Percentiles rank a stretch among this genome's conserved stretches.
Conservation (phyloP, 1,140 invertebrate species). For the Diorhabda elongata region DNA sequence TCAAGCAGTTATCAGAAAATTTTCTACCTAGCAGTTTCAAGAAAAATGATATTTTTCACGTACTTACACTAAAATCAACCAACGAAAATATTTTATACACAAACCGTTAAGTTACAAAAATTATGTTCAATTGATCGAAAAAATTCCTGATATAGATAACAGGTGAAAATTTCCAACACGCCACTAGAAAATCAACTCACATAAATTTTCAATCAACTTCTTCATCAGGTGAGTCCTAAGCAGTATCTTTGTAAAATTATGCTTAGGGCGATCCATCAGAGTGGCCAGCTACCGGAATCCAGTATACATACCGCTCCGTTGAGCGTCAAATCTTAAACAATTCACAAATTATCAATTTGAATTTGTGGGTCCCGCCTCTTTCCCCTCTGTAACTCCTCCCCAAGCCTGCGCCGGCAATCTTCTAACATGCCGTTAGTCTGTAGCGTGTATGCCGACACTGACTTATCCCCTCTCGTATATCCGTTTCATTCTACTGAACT, state of each 20-base stretch:
- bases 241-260: conserved; percentile 14
- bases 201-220: conserved; percentile 5
- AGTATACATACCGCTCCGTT: conserved; percentile 40
- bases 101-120: no score
- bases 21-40: no score
- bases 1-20: no score
- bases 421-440: conserved; percentile 33
- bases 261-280: conserved; percentile 36
- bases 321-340: conserved; percentile 48
- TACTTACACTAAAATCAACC: no score
- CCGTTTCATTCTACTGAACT: conserved; percentile 30
- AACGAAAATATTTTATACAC: no score
- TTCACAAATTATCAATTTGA: conserved; percentile 48
- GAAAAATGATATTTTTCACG: no score
- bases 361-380: conserved; percentile 36
- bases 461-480: conserved; percentile 36
- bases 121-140: no score
- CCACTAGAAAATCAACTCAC: not conserved
- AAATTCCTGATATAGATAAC: not conserved
- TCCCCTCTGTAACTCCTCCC: conserved; percentile 38
- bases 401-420: conserved; percentile 38
- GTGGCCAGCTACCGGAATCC: conserved; percentile 36
- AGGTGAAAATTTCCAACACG: not conserved
- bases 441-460: conserved; percentile 27
- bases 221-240: not conserved